Conservation (phyloP, 2,797 vertebrate genomes). For the Propithecus perrieri region DNA sequence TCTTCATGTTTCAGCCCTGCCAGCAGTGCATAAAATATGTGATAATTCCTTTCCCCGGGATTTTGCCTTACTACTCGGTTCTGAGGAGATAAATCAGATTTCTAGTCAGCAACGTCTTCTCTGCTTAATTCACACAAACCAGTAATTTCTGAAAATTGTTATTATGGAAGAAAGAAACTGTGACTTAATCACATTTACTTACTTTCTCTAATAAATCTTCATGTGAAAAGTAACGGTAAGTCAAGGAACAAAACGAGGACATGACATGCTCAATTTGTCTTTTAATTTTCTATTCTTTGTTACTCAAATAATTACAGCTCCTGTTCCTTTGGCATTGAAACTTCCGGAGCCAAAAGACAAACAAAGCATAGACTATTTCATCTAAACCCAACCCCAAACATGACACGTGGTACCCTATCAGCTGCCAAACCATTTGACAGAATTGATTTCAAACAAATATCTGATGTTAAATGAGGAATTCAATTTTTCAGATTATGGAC, state of each 20-base stretch:
- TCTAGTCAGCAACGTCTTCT: slow-evolving; percentile 41
- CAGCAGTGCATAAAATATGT: slow-evolving; percentile 98
- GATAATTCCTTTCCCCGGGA: slow-evolving; percentile 97
- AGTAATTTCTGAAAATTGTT: slow-evolving; percentile 4
- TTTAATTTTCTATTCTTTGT: not conserved
- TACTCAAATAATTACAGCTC: not conserved
- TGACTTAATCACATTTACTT: slow-evolving; percentile 74
- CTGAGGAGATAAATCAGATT: slow-evolving; percentile 84
- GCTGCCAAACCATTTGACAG: not conserved
- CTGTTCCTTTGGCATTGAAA: not conserved
- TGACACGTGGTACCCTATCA: accelerated
- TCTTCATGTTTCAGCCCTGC: slow-evolving; percentile 92
- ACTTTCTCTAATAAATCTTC: slow-evolving; percentile 98
- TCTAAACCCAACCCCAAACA: not conserved
- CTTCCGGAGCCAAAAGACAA: not conserved
- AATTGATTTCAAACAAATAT: not conserved
- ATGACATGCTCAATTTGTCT: accelerated
- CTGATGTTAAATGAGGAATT: not conserved
- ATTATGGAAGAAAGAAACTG: slow-evolving; percentile 44
- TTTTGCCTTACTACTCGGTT: slow-evolving; percentile 98
- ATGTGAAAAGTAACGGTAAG: slow-evolving; percentile 80
- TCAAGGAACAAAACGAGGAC: slow-evolving; percentile 87
- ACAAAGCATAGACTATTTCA: not conserved
- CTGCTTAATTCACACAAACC: not conserved
- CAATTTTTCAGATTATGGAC: not conserved